Evolutionary conservation across 2,888 invertebrate genomes (phyloP), one percentile per base, ranked within the genome.

Genomic region (Athalia rosae): DNA sequence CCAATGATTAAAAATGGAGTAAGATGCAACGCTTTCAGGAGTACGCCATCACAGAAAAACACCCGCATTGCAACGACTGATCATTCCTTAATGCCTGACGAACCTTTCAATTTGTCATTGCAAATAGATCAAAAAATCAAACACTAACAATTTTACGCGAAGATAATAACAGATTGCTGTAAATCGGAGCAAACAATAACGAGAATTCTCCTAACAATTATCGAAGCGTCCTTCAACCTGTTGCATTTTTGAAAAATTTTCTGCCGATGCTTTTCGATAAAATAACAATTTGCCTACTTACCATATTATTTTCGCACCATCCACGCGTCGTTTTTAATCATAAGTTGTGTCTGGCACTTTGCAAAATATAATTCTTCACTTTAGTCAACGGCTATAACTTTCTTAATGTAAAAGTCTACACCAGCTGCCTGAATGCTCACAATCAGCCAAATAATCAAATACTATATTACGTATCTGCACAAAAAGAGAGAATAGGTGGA

Each of bases 181-280:
- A 6, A 67, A n/a, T 53, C 13, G 28, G n/a, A 45, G 28, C 15
- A 4, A 28, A 53, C 7, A 6, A 62, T 9, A n/a, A 50, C 3
- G 15, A 45, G n/a, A 53, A 50, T 13, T n/a, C 9, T 64, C 7
- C 28, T 53, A 53, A 67, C 67, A 67, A 53, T 28, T 28, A 28
- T 28, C 13, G 15, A 6, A 67, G 53, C 67, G 67, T 67, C 67
- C 48, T 67, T 11, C 67, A 67, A 67, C 67, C 50, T 67, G 67
- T 67, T 67, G 67, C 48, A 53, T 67, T 67, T 53, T 28, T 13
- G 50, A 11, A 15, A 48, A 50, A 28, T 28, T 50, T 48, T 28
- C 8, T 28, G 3, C 11, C 67, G 13, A 59, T 59, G 13, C 28
- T 28, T 50, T 28, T 8, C 50, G 15, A 50, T 15, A 28, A 4